Conservation (phyloP, 2,797 vertebrate genomes). For the Valencia hispanica region DNA sequence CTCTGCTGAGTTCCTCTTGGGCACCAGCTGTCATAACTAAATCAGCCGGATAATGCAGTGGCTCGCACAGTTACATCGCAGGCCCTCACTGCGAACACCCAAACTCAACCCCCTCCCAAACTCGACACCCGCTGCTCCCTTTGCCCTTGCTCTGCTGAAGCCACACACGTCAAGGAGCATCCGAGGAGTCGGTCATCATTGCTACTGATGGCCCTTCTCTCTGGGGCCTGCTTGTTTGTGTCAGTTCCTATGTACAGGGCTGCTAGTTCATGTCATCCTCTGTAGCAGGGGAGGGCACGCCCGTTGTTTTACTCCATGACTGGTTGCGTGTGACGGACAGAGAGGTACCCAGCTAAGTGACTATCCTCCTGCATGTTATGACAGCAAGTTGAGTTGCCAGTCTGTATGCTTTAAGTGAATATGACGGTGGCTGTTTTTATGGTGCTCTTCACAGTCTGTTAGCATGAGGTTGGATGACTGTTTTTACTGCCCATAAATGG, state of each 20-base stretch:
- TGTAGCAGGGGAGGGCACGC: slow-evolving; percentile 63
- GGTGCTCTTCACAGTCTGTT: slow-evolving; percentile 75
- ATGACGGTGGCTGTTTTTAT: slow-evolving; percentile 75
- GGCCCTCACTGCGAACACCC: slow-evolving; percentile 48
- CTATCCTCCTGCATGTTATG: slow-evolving; percentile 69
- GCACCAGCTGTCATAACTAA: slow-evolving; percentile 99
- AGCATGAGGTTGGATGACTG: slow-evolving; percentile 68
- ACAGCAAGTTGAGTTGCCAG: slow-evolving; percentile 63
- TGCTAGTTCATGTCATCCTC: slow-evolving; percentile 78
- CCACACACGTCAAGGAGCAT: slow-evolving; percentile 87
- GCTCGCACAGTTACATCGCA: slow-evolving; percentile 62
- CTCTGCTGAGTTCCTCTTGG: slow-evolving; percentile 83
- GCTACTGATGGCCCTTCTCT: slow-evolving; percentile 86
- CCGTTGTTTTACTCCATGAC: slow-evolving; percentile 79
- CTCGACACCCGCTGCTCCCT: slow-evolving; percentile 40
- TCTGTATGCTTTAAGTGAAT: slow-evolving; percentile 67
- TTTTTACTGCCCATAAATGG: slow-evolving; percentile 82
- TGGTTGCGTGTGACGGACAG: slow-evolving; percentile 62
- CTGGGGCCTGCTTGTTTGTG: slow-evolving; percentile 86
- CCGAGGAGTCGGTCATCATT: slow-evolving; percentile 87
- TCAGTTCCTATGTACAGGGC: slow-evolving; percentile 88
- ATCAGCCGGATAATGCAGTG: slow-evolving; percentile 93
- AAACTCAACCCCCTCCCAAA: slow-evolving; percentile 14
- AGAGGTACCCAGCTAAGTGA: slow-evolving; percentile 39
- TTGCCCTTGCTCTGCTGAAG: slow-evolving; percentile 59